Evolutionary conservation across 2,797 vertebrate species (phyloP), one percentile per base, ranked within the genome.

Genomic region (Dallia pectoralis): DNA sequence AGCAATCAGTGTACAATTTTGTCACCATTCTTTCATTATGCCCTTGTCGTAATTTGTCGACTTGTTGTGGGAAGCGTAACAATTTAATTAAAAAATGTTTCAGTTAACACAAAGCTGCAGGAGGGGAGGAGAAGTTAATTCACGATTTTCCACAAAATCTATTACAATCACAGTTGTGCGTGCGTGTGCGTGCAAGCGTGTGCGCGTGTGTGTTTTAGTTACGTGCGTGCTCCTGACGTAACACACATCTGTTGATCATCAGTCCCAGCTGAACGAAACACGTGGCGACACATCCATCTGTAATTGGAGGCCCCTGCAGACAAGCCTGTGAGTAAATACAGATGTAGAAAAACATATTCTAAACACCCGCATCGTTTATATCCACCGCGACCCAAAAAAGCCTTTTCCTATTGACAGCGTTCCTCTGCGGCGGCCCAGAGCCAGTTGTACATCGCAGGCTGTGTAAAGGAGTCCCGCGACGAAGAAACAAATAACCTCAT

Each of bases 251-350:
- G 62, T 29, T 32, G 27, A 32, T 33, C 62, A 63, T 63, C 27
- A 63, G 6, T 63, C 62, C 62, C 62, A 63, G 62, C 62, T 63
- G 15, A 32, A 30, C 29, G 62, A 63, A 63, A 32, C 62, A 9
- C 32, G 53, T 56, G 62, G 27, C 11, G 30, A 63, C 62, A 59
- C 30, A 18, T 63, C 16, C 29, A 18, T 63, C 16, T 32, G 62
- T 59, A 32, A 18, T 33, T 63, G 9, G 7, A 18, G 15, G 62
- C 62, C 27, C 27, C 62, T 63, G 61, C 25, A 63, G 62, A 63
- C 27, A 63, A 63, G 0, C 7, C 4, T 32, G 15, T 32, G 62
- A 63, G 62, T 63, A 6, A 63, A 63, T 1, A 63, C 62, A 30
- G 62, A 32, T 33, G 16, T 63, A 29, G 15, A 32, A 63, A 62